phyloP scores from a whole-genome alignment of 2,797 vertebrate species.

The Trachurus trachurus region DNA sequence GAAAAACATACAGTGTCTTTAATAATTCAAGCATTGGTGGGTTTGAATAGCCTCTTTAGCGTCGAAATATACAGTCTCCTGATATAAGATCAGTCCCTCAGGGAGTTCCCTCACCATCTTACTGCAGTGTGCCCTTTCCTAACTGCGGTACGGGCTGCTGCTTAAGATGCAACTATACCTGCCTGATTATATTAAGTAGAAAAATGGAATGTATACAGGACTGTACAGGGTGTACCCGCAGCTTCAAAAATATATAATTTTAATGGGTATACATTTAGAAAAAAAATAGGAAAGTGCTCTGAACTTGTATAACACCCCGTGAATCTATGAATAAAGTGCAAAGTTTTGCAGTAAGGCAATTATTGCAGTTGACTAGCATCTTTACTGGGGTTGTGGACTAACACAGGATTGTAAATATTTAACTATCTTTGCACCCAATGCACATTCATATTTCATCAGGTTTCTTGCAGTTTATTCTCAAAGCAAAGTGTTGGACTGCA shows the following conservation, averaged over 20 bases:
- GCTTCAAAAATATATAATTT: slow-evolving; percentile 55
- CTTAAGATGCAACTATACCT: slow-evolving; percentile 78
- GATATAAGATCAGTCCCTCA: slow-evolving; percentile 85
- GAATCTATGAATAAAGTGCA: slow-evolving; percentile 77
- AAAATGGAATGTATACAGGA: slow-evolving; percentile 28
- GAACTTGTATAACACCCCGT: slow-evolving; percentile 60
- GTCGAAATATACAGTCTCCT: slow-evolving; percentile 86
- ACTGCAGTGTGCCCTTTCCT: slow-evolving; percentile 60
- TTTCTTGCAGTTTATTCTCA: slow-evolving; percentile 89
- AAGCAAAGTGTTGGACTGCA: slow-evolving; percentile 89
- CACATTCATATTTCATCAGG: slow-evolving; percentile 90
- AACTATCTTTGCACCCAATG: slow-evolving; percentile 87
- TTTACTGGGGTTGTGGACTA: slow-evolving; percentile 87
- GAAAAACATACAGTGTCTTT: slow-evolving; percentile 87
- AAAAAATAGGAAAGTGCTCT: slow-evolving; percentile 29
- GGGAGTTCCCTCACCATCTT: slow-evolving; percentile 69
- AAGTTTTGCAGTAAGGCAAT: slow-evolving; percentile 84
- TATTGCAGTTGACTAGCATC: slow-evolving; percentile 88
- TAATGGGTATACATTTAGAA: slow-evolving; percentile 42
- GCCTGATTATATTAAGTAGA: slow-evolving; percentile 63
- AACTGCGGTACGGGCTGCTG: slow-evolving; percentile 60
- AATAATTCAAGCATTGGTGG: slow-evolving; percentile 87
- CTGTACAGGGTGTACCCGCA: slow-evolving; percentile 7
- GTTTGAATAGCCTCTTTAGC: slow-evolving; percentile 88
- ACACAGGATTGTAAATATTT: slow-evolving; percentile 90